Evolutionary conservation across 2,888 invertebrate species (phyloP).

Genomic region (Euplexia lucipara): DNA sequence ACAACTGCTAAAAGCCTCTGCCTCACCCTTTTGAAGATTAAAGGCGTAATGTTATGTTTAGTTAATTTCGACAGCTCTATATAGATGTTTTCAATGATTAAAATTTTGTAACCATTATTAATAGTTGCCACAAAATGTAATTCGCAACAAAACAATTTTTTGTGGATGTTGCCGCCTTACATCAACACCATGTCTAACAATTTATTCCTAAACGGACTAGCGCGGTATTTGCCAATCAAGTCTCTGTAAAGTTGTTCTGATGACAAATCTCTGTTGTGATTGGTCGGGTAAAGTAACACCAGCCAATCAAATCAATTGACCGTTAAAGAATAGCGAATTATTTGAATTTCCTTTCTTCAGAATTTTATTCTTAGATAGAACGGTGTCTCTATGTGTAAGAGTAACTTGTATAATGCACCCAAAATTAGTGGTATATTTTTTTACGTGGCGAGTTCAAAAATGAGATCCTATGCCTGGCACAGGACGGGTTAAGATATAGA

Average conservation of each 20-base stretch:
- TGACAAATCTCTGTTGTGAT: neutral
- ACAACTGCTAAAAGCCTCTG: too few relatives aligned
- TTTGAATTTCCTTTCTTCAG: neutral
- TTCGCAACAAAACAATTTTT: too few relatives aligned
- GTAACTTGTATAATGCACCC: conserved; percentile 74
- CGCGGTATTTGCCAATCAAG: neutral
- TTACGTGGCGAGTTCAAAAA: conserved; percentile 78
- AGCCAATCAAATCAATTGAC: neutral
- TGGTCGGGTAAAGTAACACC: neutral
- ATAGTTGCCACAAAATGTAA: too few relatives aligned
- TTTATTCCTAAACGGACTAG: conserved; percentile 6
- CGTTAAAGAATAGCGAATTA: neutral
- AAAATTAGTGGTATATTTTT: conserved; percentile 74
- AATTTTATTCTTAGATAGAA: neutral
- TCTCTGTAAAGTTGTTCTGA: neutral
- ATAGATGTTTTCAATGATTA: too few relatives aligned
- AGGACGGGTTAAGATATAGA: conserved; percentile 48
- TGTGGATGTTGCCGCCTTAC: neutral
- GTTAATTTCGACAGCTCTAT: too few relatives aligned
- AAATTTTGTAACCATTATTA: too few relatives aligned
- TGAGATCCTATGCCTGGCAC: conserved; percentile 28
- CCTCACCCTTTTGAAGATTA: too few relatives aligned
- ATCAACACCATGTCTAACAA: neutral
- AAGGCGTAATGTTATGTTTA: too few relatives aligned
- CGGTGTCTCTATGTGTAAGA: conserved; percentile 70